phyloP scores from a whole-genome alignment of 35 echinoderm and acorn worm genomes.

The Eucidaris tribuloides region DNA sequence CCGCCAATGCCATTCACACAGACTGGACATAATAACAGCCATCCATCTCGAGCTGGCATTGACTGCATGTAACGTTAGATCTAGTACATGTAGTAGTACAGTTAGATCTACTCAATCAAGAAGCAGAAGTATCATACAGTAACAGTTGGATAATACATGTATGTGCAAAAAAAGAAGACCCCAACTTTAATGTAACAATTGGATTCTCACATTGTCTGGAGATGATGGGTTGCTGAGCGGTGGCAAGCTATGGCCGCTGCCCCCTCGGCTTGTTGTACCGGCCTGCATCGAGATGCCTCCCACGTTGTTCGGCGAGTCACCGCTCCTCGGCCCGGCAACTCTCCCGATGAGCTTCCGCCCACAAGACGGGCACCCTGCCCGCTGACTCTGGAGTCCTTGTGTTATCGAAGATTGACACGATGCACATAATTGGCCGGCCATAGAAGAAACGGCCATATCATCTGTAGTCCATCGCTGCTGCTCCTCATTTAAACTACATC shows the following conservation, averaged over 20 bases:
- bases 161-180: too few species aligned
- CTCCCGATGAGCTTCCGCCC: conserved; percentile 11
- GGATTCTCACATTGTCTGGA: conserved; percentile 7
- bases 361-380: conserved; percentile 35
- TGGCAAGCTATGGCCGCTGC: conserved; percentile 22
- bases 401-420: conserved; percentile 40
- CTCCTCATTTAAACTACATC: too few species aligned
- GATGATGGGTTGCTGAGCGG: conserved; percentile 27
- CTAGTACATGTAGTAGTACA: too few species aligned
- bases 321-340: not conserved
- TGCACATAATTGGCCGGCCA: conserved; percentile 53
- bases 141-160: not conserved
- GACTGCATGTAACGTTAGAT: too few species aligned
- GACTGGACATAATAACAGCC: too few species aligned
- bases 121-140: not conserved
- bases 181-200: not conserved
- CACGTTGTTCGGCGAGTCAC: not conserved
- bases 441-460: conserved; percentile 25
- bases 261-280: not conserved
- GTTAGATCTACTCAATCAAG: not conserved
- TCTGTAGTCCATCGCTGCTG: too few species aligned
- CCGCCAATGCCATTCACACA: too few species aligned
- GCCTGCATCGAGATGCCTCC: not conserved
- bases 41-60: too few species aligned
- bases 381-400: conserved; percentile 34